Conservation (phyloP, 2,113 vertebrate species). For the Istiophorus platypterus region DNA sequence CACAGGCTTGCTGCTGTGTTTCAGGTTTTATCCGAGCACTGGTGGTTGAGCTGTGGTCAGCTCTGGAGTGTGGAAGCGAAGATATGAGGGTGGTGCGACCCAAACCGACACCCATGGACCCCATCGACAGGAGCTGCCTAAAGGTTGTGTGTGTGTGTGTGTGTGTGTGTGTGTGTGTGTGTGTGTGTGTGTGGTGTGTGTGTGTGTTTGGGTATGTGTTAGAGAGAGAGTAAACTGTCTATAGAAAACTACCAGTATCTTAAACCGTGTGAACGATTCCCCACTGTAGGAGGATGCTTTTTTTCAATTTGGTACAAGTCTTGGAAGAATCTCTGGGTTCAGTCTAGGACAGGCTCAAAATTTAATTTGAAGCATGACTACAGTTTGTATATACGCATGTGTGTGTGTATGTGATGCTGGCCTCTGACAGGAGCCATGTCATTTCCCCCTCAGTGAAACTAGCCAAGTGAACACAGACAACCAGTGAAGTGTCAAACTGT, state of each 20-base stretch:
- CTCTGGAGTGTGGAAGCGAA: constrained; percentile 92
- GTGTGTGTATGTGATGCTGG: not conserved
- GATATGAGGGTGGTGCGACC: constrained; percentile 88
- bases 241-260: not conserved
- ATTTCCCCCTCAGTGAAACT: constrained; percentile 43
- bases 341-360: constrained; percentile 24
- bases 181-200: no score
- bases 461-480: constrained; percentile 50
- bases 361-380: constrained; percentile 19
- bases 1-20: not conserved
- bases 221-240: not conserved
- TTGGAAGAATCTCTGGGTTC: not conserved
- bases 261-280: not conserved
- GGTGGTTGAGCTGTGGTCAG: constrained; percentile 91
- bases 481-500: constrained; percentile 63
- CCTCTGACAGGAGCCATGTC: constrained; percentile 49
- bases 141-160: constrained; percentile 85
- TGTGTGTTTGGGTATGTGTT: no score
- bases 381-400: not conserved
- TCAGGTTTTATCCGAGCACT: constrained; percentile 91
- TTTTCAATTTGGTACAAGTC: constrained; percentile 1
- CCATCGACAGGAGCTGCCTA: constrained; percentile 93
- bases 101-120: constrained; percentile 90
- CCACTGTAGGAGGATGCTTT: not conserved
- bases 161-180: not conserved